A percentile compares a stretch with the other conserved stretches of the same genome.
These are phyloP conservation scores for Dryocosmus kuriphilus DNA, from an alignment of 2,888 invertebrate species.

Conservation along the genomic window DNA sequence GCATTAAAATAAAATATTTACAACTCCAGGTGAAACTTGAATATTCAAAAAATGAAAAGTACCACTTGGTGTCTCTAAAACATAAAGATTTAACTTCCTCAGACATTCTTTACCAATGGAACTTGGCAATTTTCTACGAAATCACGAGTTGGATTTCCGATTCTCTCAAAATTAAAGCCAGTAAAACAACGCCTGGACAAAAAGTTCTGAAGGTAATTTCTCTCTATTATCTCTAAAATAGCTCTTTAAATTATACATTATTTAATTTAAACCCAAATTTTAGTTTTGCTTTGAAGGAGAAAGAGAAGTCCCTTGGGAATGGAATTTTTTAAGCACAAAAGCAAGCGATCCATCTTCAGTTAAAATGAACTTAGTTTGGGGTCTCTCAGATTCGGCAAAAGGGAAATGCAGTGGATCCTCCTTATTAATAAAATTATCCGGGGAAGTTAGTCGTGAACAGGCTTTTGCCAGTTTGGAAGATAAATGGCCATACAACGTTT, in stretches of 20 bases:
- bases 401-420: constrained; percentile 72
- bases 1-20: constrained; percentile 21
- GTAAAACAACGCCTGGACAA: constrained; percentile 63
- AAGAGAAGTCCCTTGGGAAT: constrained; percentile 70
- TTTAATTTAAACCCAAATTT: neutral
- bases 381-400: constrained; percentile 65
- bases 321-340: constrained; percentile 69
- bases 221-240: neutral
- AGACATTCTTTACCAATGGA: constrained; percentile 71
- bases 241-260: neutral
- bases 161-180: constrained; percentile 71
- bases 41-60: constrained; percentile 60
- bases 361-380: constrained; percentile 68
- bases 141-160: constrained; percentile 69
- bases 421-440: constrained; percentile 65
- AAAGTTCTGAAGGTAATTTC: constrained; percentile 68
- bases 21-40: constrained; percentile 65
- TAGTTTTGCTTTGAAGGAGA: constrained; percentile 71
- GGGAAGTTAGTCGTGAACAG: constrained; percentile 69
- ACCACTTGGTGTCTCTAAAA: constrained; percentile 67
- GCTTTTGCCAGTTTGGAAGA: constrained; percentile 61
- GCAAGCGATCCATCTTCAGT: constrained; percentile 67
- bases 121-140: constrained; percentile 68
- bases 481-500: constrained; percentile 71
- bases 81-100: constrained; percentile 64